Percentiles rank a stretch among this genome's conserved stretches.
Conservation (phyloP, 2,888 invertebrate genomes). For the Agapostemon virescens region DNA sequence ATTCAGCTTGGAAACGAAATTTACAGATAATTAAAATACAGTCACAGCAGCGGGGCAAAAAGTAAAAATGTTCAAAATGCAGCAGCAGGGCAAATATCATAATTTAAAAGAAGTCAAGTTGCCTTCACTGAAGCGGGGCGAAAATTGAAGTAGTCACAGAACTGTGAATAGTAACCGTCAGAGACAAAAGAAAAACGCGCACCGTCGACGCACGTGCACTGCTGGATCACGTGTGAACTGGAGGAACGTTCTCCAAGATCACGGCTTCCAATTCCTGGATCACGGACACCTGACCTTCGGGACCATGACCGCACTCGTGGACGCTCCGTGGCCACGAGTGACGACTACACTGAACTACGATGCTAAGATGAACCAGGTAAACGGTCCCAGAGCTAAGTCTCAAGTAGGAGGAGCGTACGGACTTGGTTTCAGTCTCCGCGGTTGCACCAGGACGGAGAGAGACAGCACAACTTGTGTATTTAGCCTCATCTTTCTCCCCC, state of each 20-base stretch:
- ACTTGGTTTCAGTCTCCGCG: constrained; percentile 48
- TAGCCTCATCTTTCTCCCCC: background rate
- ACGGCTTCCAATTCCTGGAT: constrained; percentile 21
- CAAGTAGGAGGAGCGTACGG: constrained; percentile 53
- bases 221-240: constrained; percentile 43
- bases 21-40: background rate
- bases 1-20: background rate
- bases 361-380: constrained; percentile 53
- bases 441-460: constrained; percentile 35
- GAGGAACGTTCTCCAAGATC: constrained; percentile 20
- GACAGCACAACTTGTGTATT: constrained; percentile 21
- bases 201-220: constrained; percentile 44
- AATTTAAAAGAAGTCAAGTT: too few species aligned
- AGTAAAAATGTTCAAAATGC: too few species aligned
- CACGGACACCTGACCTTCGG: constrained; percentile 26
- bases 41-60: background rate
- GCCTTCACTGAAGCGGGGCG: too few species aligned
- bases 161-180: background rate
- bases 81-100: too few species aligned
- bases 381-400: constrained; percentile 45
- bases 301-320: constrained; percentile 53
- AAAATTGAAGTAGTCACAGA: too few species aligned
- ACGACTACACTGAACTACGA: constrained; percentile 48
- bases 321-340: constrained; percentile 57
- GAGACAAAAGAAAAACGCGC: constrained; percentile 3